Base-by-base conservation (phyloP, 2,888 invertebrate genomes). In the Cecidostiba fungosa region DNA sequence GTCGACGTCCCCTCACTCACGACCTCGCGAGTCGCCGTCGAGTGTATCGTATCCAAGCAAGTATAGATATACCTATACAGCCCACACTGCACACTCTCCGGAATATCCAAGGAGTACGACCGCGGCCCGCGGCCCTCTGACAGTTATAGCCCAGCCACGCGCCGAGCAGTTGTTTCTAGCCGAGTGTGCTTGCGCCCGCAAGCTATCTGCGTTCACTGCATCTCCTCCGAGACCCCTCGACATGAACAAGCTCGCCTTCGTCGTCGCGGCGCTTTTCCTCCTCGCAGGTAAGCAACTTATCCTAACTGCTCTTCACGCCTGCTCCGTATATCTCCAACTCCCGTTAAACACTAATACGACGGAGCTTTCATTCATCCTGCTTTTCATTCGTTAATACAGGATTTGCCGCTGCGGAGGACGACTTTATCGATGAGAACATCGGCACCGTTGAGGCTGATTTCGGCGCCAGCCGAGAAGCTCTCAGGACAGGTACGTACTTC, bases 381-480 rank as follows among this genome's bases (percentile, higher is more conserved):
- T 79, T 69, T 32, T 14, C 69, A 23, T 74, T 82, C 62, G n/a
- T n/a, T n/a, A n/a, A 36, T 86, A 23, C 78, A 93, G 93, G 91
- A 74, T 87, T 93, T 89, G 93, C 92, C 80, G 89, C 88, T 74
- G 95, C 94, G 47, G 90, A 92, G 90, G 94, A 94, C 90, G 92
- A 94, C 47, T 81, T 88, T 70, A 79, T 87, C 10, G 92, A 91
- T 2, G 92, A 93, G 29, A 95, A 95, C 85, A 94, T 95, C 76
- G 95, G 95, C 90, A 96, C 95, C 6, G 95, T 97, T 81, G 97
- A 98, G 77, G 94, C 95, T 50, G 97, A 98, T 93, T 94, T 98
- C 83, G 98, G 98, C 19, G 95, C 97, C 74, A 97, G 96, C 87
- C 95, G 97, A 88, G 98, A 98, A 93, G 98, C 95, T 86, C 98